Evolutionary conservation across 2,888 invertebrate species (phyloP).

Genomic region (Calameuta filiformis): DNA sequence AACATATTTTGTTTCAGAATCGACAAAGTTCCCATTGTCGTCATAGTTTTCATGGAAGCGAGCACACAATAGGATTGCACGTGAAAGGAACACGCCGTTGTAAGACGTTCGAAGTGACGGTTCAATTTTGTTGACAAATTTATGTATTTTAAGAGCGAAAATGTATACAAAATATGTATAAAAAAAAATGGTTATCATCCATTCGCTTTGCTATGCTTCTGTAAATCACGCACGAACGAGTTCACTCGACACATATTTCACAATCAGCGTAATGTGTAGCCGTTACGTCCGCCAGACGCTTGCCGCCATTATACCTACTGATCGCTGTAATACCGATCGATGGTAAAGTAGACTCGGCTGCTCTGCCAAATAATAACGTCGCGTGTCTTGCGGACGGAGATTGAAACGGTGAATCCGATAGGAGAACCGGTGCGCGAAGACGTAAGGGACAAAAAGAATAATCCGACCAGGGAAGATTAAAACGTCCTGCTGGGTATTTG

Average conservation of each 20-base stretch:
- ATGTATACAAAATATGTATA: too few relatives aligned
- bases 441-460: neutral
- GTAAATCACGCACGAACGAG: neutral
- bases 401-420: neutral
- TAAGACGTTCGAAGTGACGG: too few relatives aligned
- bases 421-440: neutral
- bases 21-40: too few relatives aligned
- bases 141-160: too few relatives aligned
- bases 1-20: too few relatives aligned
- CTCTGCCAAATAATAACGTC: neutral
- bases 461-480: neutral
- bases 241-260: neutral
- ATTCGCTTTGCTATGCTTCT: neutral
- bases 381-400: neutral
- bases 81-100: too few relatives aligned
- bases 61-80: too few relatives aligned
- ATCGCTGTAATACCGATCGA: neutral
- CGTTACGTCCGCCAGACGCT: neutral
- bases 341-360: neutral
- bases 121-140: too few relatives aligned
- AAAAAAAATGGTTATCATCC: neutral
- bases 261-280: neutral
- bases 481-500: neutral
- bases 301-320: neutral
- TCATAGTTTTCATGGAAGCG: too few relatives aligned